Base-by-base conservation (phyloP, 2,797 vertebrate species). In the Epinephelus malabaricus region DNA sequence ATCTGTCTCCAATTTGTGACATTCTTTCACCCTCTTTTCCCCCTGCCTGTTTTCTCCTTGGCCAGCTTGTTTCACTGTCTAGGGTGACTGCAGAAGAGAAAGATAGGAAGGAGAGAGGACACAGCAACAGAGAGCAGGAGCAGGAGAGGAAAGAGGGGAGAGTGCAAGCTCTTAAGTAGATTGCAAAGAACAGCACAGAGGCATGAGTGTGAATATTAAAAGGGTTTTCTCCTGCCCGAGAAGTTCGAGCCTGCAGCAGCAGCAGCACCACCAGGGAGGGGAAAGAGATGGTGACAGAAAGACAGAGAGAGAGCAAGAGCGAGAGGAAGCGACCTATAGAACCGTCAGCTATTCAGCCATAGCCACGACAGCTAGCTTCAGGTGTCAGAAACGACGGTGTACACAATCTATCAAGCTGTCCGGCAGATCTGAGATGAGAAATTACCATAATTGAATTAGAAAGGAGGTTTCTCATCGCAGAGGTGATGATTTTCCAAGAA, bases 141-240 rank as follows among this genome's bases (percentile, higher is more conserved):
- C 74, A 70, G 80, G 73, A 86, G 87, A 90, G 86, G 88, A 88
- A 88, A 83, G 38, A 88, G 93, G 89, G 82, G 87, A 89, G 91
- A 93, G 92, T 91, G 88, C 90, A 87, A 94, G 94, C 92, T 88
- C 91, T 94, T 94, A 94, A 93, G 91, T 89, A 92, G 93, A 95
- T 95, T 95, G 92, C 92, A 78, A 90, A 93, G 91, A 92, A 92
- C 85, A 91, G 86, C 91, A 81, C 73, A 80, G 88, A 91, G 88
- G 89, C 87, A 86, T 93, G 90, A 91, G 92, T 79, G 86, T 92
- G 93, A 94, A 95, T 95, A 95, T 93, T 93, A 95, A 95, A 65
- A 89, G 76, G 87, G 82, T 69, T 91, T 91, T 87, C 86, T 89
- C 72, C 80, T 73, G 86, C 80, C 86, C 60, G 61, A 92, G 87